Conservation (phyloP, 1,140 invertebrate species). For the Bombus huntii region DNA sequence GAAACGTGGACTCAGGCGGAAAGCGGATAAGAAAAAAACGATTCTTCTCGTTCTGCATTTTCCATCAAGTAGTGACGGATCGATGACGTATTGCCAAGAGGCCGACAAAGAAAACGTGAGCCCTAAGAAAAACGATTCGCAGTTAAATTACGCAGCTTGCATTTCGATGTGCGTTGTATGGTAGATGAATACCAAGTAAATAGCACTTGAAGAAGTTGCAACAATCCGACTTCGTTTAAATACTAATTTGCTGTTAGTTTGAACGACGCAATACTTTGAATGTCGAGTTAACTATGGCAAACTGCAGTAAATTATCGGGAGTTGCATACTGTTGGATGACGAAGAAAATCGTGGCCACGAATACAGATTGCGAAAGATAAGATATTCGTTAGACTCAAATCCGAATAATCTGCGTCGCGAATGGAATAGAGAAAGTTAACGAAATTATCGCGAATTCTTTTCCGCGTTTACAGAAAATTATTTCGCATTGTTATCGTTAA, state of each 20-base stretch:
- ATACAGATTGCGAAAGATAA: too few species aligned
- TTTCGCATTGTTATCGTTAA: not conserved
- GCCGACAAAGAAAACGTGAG: not conserved
- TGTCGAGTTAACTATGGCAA: too few species aligned
- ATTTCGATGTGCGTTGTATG: not conserved
- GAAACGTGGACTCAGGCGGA: slow-evolving; percentile 38
- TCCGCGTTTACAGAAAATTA: not conserved
- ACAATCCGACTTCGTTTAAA: slow-evolving; percentile 11
- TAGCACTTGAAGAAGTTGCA: not conserved
- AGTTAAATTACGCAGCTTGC: not conserved
- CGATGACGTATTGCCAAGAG: not conserved
- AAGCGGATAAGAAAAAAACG: slow-evolving; percentile 33
- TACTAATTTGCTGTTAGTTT: slow-evolving; percentile 13
- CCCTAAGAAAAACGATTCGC: too few species aligned
- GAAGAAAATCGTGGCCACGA: too few species aligned
- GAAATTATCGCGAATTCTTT: too few species aligned
- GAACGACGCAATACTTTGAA: not conserved
- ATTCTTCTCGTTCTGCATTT: not conserved
- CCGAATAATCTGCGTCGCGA: too few species aligned
- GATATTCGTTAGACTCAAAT: too few species aligned
- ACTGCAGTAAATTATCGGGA: too few species aligned
- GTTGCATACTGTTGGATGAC: too few species aligned
- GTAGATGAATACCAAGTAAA: too few species aligned
- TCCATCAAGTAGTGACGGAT: not conserved
- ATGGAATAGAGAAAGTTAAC: too few species aligned